These are phyloP conservation scores for Lithodes maja DNA, from an alignment of 2,888 invertebrate genomes.

Conservation along the genomic window DNA sequence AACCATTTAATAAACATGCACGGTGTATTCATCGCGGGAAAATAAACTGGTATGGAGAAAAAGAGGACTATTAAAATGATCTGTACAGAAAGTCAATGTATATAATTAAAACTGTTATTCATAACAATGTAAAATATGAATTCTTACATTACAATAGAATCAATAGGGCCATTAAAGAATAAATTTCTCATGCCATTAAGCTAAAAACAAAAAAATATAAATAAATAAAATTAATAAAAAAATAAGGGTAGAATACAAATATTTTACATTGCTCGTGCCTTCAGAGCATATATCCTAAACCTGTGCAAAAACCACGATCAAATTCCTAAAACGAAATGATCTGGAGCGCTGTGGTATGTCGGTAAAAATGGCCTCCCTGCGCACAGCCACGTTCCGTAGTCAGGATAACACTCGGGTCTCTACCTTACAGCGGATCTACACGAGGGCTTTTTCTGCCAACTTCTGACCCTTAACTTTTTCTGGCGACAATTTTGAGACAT, in stretches of 20 bases:
- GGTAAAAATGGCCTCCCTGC: constrained; percentile 36
- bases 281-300: constrained; percentile 36
- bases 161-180: constrained; percentile 68
- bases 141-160: constrained; percentile 69
- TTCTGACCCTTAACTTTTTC: too few relatives aligned
- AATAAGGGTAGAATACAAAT: constrained; percentile 63
- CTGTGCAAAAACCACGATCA: constrained; percentile 56
- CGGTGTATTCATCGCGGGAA: constrained; percentile 49
- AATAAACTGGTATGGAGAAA: constrained; percentile 48
- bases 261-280: constrained; percentile 63
- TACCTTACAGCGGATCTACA: too few relatives aligned
- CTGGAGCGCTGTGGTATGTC: constrained; percentile 29
- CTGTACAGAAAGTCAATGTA: constrained; percentile 67
- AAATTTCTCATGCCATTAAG: constrained; percentile 65
- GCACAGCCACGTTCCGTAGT: constrained; percentile 35
- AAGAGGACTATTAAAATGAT: constrained; percentile 66
- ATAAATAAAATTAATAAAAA: constrained; percentile 28
- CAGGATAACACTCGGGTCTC: background rate
- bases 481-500: too few relatives aligned
- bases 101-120: constrained; percentile 69
- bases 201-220: constrained; percentile 44
- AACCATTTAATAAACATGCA: constrained; percentile 48
- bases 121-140: constrained; percentile 69
- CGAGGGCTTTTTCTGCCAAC: too few relatives aligned
- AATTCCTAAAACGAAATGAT: constrained; percentile 64